Evolutionary conservation across 2,888 invertebrate species (phyloP).

Genomic region (Napeogenes sylphis): DNA sequence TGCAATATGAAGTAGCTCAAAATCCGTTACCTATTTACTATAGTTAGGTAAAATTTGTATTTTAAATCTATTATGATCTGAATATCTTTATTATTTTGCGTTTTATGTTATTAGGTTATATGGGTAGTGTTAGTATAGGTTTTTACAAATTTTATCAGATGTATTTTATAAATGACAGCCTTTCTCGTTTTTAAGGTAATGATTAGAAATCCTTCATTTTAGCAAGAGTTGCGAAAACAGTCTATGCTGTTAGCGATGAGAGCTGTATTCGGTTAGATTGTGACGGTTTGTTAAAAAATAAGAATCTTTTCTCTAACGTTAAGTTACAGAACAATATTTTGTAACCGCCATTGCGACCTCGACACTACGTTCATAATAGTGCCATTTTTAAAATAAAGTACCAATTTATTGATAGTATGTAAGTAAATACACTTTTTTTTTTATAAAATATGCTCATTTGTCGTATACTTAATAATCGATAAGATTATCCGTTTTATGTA

Average conservation of each 20-base stretch:
- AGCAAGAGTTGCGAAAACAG: neutral
- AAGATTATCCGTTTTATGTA: slow-evolving; percentile 5
- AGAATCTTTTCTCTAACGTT: too few relatives aligned
- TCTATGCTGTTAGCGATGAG: neutral
- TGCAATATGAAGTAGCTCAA: slow-evolving; percentile 64
- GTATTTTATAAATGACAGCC: neutral
- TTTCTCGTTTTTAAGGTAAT: too few relatives aligned
- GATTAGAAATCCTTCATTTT: too few relatives aligned
- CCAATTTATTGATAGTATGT: slow-evolving; percentile 23
- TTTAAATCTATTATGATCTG: slow-evolving; percentile 48
- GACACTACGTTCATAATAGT: slow-evolving; percentile 5
- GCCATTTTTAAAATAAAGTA: slow-evolving; percentile 13
- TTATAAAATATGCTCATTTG: slow-evolving; percentile 27
- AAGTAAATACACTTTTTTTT: slow-evolving; percentile 24
- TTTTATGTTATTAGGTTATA: slow-evolving; percentile 34
- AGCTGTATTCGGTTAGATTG: neutral
- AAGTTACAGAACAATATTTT: slow-evolving; percentile 1
- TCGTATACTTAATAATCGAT: slow-evolving; percentile 15
- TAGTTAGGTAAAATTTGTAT: slow-evolving; percentile 48
- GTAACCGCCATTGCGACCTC: slow-evolving; percentile 1
- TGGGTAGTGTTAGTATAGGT: slow-evolving; percentile 34
- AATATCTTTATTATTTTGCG: slow-evolving; percentile 35
- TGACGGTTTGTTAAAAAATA: slow-evolving; percentile 5
- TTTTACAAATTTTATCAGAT: slow-evolving; percentile 9
- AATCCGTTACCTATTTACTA: slow-evolving; percentile 53